A percentile compares a stretch with the other conserved stretches of the same genome.
Evolutionary conservation across 1,140 invertebrate genomes (phyloP).

Genomic region (Fopius arisanus): DNA sequence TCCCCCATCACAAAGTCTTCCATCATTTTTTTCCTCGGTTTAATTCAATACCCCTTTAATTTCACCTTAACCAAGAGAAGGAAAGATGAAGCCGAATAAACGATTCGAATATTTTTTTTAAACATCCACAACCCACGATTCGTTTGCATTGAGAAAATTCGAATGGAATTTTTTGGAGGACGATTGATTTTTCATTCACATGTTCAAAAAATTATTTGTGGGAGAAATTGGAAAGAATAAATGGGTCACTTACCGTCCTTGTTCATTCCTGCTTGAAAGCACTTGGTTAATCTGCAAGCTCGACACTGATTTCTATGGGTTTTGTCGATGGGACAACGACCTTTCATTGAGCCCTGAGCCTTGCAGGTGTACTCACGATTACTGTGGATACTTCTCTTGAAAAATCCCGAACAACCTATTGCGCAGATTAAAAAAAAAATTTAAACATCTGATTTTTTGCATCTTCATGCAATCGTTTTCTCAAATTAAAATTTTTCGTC

Average conservation of each 20-base stretch:
- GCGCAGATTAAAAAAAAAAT: no score
- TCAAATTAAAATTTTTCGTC: no score
- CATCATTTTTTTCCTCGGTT: not conserved
- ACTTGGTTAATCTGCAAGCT: slow-evolving; percentile 94
- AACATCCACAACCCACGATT: no score
- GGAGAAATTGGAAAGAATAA: slow-evolving; percentile 4
- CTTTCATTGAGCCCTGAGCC: slow-evolving; percentile 90
- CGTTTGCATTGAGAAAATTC: not conserved
- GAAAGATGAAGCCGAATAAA: no score
- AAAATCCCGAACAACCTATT: slow-evolving; percentile 96
- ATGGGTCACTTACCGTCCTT: slow-evolving; percentile 88
- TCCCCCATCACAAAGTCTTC: not conserved
- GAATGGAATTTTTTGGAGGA: no score
- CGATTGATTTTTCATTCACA: no score
- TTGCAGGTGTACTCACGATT: slow-evolving; percentile 97
- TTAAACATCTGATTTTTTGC: no score
- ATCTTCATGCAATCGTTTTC: no score
- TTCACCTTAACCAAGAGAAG: no score
- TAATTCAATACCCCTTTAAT: not conserved
- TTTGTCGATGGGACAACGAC: slow-evolving; percentile 94
- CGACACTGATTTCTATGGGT: slow-evolving; percentile 97
- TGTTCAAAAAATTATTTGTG: not conserved
- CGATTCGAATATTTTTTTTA: no score
- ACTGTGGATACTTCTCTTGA: slow-evolving; percentile 95
- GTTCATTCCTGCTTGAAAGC: slow-evolving; percentile 97